Base-by-base conservation (phyloP, 2,113 vertebrate species). In the Macquaria australasica region DNA sequence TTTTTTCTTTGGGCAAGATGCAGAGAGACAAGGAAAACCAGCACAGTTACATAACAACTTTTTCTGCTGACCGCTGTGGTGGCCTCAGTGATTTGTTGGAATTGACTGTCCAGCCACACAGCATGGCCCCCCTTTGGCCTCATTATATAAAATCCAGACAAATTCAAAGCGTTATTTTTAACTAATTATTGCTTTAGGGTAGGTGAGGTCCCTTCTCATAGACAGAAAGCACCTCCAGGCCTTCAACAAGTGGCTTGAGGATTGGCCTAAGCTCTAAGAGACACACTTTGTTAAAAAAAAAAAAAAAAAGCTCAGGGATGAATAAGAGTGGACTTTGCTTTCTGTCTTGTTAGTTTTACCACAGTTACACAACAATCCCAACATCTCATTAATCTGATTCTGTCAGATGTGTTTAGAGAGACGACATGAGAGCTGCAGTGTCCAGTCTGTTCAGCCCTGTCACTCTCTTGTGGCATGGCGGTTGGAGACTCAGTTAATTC, bases 351-450 rank as follows among this genome's bases (percentile, higher is more conserved):
- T 76, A 64, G 80, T 73, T 86, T 69, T 31, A 51, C 25, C 34
- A 68, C 60, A 53, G 80, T 91, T 91, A 83, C 58, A 84, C 77
- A 93, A 93, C 53, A 37, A 77, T 70, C 68, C 72, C 20, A 20
- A 74, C 25, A 73, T 66, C 79, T 91, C 85, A 81, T 91, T 89
- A 89, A 63, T 83, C 45, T 67, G 73, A 92, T 93, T 88, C 73
- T 76, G 62, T 88, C 87, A 81, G 58, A 62, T 5, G 4, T 37
- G 51, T 77, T 82, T 78, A 67, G 23, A 67, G 68, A 83, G 55
- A 51, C 15, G 45, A 1, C 3, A 9, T 48, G 34, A 74, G 58
- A 62, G 43, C 41, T 31, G 16, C 53, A 55, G 55, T 18, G 64
- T 72, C 67, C 21, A 45, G 56, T 41, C 48, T n/a, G 55, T 23